Conservation (phyloP, 64 coral and sea anemone species). For the Astreopora myriophthalma region DNA sequence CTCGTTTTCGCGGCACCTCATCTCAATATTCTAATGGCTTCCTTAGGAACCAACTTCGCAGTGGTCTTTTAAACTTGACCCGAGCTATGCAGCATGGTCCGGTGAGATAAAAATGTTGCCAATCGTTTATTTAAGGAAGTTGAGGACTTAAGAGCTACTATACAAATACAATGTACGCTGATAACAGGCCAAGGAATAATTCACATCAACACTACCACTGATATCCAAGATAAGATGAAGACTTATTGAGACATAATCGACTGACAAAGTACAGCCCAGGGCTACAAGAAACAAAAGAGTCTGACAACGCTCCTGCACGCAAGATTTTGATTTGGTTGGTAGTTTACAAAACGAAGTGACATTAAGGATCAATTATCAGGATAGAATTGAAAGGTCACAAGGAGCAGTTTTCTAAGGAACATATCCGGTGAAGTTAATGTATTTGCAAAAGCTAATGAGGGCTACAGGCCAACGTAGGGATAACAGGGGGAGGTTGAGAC, state of each 20-base stretch:
- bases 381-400: too few relatives aligned
- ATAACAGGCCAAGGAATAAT: conserved; percentile 5
- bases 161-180: neutral
- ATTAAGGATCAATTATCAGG: too few relatives aligned
- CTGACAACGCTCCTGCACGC: too few relatives aligned
- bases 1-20: neutral
- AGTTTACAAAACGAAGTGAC: too few relatives aligned
- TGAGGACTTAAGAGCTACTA: conserved; percentile 8
- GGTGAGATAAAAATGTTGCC: neutral
- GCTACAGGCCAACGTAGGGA: too few relatives aligned
- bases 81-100: neutral
- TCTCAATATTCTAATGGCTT: neutral
- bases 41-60: neutral
- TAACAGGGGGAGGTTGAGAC: too few relatives aligned
- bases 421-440: too few relatives aligned
- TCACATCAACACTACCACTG: neutral
- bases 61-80: neutral
- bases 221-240: neutral
- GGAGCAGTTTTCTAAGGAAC: too few relatives aligned
- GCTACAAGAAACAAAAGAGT: neutral
- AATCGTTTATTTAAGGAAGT: conserved; percentile 48
- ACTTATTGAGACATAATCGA: neutral
- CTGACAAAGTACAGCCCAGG: neutral
- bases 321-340: too few relatives aligned
- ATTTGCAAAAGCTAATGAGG: too few relatives aligned